Conservation (phyloP, 2,797 vertebrate species). For the Ataeniobius toweri region DNA sequence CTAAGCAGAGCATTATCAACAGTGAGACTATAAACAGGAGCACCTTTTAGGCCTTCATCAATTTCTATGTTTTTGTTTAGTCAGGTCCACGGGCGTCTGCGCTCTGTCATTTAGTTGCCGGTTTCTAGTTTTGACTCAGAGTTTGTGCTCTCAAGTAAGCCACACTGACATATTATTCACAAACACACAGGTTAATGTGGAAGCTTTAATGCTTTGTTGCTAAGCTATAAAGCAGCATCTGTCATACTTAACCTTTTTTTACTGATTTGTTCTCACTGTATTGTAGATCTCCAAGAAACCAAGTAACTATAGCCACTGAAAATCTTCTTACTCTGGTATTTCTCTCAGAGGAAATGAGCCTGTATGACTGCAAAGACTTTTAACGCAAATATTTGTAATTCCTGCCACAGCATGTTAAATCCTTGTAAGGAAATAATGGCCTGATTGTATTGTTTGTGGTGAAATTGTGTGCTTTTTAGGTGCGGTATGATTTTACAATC, state of each 20-base stretch:
- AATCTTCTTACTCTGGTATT: slow-evolving; percentile 63
- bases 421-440: slow-evolving; percentile 47
- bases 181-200: slow-evolving; percentile 57
- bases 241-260: slow-evolving; percentile 61
- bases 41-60: slow-evolving; percentile 45
- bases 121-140: slow-evolving; percentile 72
- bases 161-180: slow-evolving; percentile 77
- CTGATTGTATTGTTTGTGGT: slow-evolving; percentile 69
- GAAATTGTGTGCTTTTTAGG: slow-evolving; percentile 40
- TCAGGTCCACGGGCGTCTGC: slow-evolving; percentile 63
- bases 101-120: slow-evolving; percentile 53
- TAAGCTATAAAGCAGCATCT: slow-evolving; percentile 54
- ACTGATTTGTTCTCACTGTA: slow-evolving; percentile 36
- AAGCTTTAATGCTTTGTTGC: slow-evolving; percentile 38
- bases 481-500: slow-evolving; percentile 47
- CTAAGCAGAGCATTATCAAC: slow-evolving; percentile 39
- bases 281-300: slow-evolving; percentile 7
- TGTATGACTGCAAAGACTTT: slow-evolving; percentile 41
- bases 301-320: slow-evolving; percentile 24
- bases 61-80: slow-evolving; percentile 77
- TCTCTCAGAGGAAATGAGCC: slow-evolving; percentile 53
- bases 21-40: slow-evolving; percentile 40
- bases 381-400: slow-evolving; percentile 68
- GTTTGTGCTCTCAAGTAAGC: slow-evolving; percentile 68
- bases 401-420: slow-evolving; percentile 59